phyloP scores from a whole-genome alignment of 2,888 invertebrate species.

The Coelopa pilipes region DNA sequence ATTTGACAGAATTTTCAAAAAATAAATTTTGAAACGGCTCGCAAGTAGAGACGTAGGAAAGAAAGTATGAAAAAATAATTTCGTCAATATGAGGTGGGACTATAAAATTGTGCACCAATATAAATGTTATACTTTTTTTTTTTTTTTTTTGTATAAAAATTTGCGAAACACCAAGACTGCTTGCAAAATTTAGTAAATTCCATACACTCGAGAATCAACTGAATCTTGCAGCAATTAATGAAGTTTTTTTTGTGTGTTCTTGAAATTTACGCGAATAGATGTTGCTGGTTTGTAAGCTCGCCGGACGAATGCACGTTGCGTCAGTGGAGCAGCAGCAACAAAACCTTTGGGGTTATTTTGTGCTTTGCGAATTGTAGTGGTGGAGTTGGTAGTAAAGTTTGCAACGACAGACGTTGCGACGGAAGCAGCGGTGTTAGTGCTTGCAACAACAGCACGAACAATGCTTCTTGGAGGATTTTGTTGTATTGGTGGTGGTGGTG shows the following conservation, averaged over 20 bases:
- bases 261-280: constrained; percentile 27
- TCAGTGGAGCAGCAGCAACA: background rate
- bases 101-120: too few species aligned
- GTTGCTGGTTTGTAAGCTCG: constrained; percentile 14
- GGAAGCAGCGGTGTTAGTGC: too few species aligned
- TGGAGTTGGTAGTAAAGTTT: background rate
- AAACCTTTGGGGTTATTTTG: background rate
- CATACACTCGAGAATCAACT: too few species aligned
- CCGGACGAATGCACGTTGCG: background rate
- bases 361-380: background rate
- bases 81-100: too few species aligned
- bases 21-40: background rate
- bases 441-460: background rate
- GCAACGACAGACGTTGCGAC: background rate
- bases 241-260: background rate
- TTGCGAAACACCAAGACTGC: constrained; percentile 14
- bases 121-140: background rate
- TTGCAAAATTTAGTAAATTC: too few species aligned
- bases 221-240: background rate
- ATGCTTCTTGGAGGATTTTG: constrained; percentile 1
- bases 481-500: constrained; percentile 27
- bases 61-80: background rate
- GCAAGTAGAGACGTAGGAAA: constrained; percentile 9
- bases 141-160: background rate
- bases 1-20: constrained; percentile 34